Evolutionary conservation across 2,888 invertebrate genomes (phyloP).

Genomic region (Spilosoma lubricipeda): DNA sequence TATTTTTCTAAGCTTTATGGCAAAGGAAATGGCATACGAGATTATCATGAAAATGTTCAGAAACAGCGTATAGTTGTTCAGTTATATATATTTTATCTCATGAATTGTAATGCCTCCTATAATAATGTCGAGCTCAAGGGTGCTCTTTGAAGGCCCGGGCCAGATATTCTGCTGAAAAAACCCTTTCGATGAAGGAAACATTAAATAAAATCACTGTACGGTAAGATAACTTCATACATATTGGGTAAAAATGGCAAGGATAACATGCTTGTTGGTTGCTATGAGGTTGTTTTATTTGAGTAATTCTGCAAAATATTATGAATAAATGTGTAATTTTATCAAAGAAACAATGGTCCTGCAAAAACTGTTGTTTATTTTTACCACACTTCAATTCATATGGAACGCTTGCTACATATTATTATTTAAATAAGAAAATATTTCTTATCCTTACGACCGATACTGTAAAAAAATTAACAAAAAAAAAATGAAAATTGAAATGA

Average conservation of each 20-base stretch:
- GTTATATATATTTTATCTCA: slow-evolving; percentile 53
- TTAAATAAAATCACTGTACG: slow-evolving; percentile 57
- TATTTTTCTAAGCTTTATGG: background rate
- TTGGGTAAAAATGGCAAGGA: slow-evolving; percentile 47
- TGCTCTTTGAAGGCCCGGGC: slow-evolving; percentile 38
- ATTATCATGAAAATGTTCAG: slow-evolving; percentile 38
- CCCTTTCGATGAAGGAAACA: slow-evolving; percentile 58
- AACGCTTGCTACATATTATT: background rate
- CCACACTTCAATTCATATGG: background rate
- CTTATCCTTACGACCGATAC: background rate
- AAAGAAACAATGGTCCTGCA: background rate
- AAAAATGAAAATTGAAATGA: no score
- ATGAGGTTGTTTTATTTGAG: slow-evolving; percentile 29
- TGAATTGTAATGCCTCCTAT: slow-evolving; percentile 62
- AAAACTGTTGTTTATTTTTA: background rate
- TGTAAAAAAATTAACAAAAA: no score
- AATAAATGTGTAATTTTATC: background rate
- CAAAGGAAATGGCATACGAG: slow-evolving; percentile 24
- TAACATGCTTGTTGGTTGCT: slow-evolving; percentile 38
- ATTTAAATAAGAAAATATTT: background rate
- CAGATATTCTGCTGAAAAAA: slow-evolving; percentile 49
- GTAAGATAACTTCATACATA: slow-evolving; percentile 48
- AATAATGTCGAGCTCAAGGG: slow-evolving; percentile 42
- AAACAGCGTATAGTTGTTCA: slow-evolving; percentile 14
- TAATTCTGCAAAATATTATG: slow-evolving; percentile 29